Evolutionary conservation across 1,140 invertebrate species (phyloP).

Genomic region (Bombus polaris): DNA sequence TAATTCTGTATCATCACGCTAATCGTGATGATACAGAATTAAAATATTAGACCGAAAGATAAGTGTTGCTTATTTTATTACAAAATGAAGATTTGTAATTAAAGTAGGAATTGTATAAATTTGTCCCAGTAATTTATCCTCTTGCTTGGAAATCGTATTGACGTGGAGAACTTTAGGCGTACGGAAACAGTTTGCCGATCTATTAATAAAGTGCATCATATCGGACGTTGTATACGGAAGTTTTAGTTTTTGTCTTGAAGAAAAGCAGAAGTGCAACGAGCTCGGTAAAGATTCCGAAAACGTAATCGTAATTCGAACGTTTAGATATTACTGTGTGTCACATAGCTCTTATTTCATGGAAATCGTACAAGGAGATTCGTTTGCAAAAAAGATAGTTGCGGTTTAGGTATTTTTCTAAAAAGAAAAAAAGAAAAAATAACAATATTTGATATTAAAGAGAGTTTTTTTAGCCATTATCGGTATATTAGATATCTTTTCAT

Average conservation of each 20-base stretch:
- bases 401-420: not conserved
- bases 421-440: too few relatives aligned
- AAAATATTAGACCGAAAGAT: not conserved
- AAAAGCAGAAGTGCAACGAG: not conserved
- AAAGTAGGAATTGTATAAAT: not conserved
- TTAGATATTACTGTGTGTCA: not conserved
- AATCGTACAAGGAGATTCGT: not conserved
- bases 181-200: not conserved
- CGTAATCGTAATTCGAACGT: not conserved
- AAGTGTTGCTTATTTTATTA: not conserved
- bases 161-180: not conserved
- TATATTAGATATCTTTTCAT: too few relatives aligned
- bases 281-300: not conserved
- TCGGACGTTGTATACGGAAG: not conserved
- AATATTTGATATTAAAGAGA: too few relatives aligned
- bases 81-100: not conserved
- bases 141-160: not conserved
- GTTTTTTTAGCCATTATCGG: too few relatives aligned
- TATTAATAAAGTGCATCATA: constrained; percentile 5
- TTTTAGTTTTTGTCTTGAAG: not conserved
- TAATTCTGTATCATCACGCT: too few relatives aligned
- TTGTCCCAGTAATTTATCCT: not conserved
- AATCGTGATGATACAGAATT: too few relatives aligned
- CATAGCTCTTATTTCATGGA: not conserved
- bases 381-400: not conserved